phyloP scores from a whole-genome alignment of 2,888 invertebrate species.

The Aromia moschata region DNA sequence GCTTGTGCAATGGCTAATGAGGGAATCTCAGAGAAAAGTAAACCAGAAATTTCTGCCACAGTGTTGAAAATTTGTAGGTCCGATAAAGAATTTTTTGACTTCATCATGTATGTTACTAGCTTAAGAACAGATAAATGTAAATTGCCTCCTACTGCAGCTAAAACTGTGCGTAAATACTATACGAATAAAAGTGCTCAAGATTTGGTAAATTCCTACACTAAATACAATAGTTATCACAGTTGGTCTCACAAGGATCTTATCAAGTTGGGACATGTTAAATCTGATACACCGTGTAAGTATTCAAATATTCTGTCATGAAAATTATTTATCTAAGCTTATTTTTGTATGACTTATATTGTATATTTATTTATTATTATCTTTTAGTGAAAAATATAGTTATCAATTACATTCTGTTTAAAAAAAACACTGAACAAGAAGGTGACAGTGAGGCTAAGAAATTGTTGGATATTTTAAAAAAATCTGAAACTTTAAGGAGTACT shows the following conservation, averaged over 20 bases:
- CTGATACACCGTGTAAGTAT: constrained; percentile 63
- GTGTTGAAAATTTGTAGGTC: constrained; percentile 67
- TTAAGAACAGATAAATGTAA: constrained; percentile 33
- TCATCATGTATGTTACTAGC: constrained; percentile 51
- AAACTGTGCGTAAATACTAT: constrained; percentile 74
- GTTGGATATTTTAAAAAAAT: constrained; percentile 64
- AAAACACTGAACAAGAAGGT: constrained; percentile 57
- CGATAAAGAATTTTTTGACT: constrained; percentile 65
- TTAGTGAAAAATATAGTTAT: constrained; percentile 54
- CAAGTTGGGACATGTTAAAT: constrained; percentile 70
- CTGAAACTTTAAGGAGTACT: constrained; percentile 63
- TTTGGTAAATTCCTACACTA: constrained; percentile 71
- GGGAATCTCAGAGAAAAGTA: constrained; percentile 25
- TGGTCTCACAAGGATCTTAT: constrained; percentile 80
- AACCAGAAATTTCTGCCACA: constrained; percentile 37
- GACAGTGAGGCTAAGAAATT: too few species aligned
- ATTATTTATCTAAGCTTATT: neutral
- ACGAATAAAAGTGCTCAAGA: constrained; percentile 68
- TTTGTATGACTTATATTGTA: neutral
- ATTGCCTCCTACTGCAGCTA: constrained; percentile 64
- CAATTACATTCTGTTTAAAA: constrained; percentile 67
- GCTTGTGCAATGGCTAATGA: constrained; percentile 38
- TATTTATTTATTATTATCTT: constrained; percentile 31
- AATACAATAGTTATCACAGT: constrained; percentile 71
- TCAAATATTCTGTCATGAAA: too few species aligned